These are phyloP conservation scores for Cenopis cana DNA, from an alignment of 2,888 invertebrate genomes.

Conservation along the genomic window DNA sequence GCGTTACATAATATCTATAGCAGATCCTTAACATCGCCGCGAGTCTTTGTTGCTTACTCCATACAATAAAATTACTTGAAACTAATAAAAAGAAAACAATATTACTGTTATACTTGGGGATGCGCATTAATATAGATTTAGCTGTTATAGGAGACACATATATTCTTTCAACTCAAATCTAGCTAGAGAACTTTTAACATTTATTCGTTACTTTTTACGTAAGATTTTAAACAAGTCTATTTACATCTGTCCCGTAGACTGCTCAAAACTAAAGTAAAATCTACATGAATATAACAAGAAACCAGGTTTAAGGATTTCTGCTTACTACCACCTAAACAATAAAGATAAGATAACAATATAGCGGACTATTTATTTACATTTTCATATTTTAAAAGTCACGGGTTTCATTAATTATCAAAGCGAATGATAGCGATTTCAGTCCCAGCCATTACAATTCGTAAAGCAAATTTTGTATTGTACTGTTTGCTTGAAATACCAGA, in stretches of 20 bases:
- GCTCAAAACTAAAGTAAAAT: not conserved
- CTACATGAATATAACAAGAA: not conserved
- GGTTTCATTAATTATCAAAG: slow-evolving; percentile 13
- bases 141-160: slow-evolving; percentile 53
- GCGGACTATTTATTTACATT: not conserved
- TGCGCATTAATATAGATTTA: slow-evolving; percentile 83
- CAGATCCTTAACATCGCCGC: slow-evolving; percentile 53
- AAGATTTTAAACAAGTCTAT: slow-evolving; percentile 8
- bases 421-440: slow-evolving; percentile 33
- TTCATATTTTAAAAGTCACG: not conserved
- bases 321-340: not conserved
- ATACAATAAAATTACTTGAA: slow-evolving; percentile 67
- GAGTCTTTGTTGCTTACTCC: slow-evolving; percentile 41
- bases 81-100: slow-evolving; percentile 80
- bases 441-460: slow-evolving; percentile 34
- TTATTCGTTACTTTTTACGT: slow-evolving; percentile 47
- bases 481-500: slow-evolving; percentile 47
- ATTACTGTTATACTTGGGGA: slow-evolving; percentile 74
- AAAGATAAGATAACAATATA: not conserved
- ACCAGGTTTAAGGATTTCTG: not conserved
- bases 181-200: slow-evolving; percentile 70
- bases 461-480: slow-evolving; percentile 36
- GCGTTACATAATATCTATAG: slow-evolving; percentile 35
- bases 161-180: slow-evolving; percentile 72
- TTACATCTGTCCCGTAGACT: not conserved